Percentiles rank a stretch among this genome's conserved stretches.
phyloP scores from a whole-genome alignment of 2,113 vertebrate genomes.

The Beaufortia kweichowensis region DNA sequence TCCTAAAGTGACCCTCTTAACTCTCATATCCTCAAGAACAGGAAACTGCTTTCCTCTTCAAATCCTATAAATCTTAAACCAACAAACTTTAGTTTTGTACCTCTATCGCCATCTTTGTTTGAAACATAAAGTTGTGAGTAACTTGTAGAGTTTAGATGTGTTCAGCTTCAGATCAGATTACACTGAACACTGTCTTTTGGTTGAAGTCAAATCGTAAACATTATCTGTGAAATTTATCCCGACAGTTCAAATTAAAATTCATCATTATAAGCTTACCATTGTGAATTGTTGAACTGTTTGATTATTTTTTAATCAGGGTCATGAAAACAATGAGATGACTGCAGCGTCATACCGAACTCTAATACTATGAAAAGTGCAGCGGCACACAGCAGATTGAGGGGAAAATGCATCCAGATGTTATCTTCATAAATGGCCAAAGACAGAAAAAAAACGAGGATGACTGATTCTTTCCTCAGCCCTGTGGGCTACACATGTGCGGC shows the following conservation, averaged over 20 bases:
- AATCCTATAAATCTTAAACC: background rate
- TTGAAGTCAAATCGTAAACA: too few relatives aligned
- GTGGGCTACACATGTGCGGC: conserved; percentile 67
- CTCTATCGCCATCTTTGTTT: too few relatives aligned
- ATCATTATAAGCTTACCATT: too few relatives aligned
- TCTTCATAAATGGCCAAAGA: conserved; percentile 52
- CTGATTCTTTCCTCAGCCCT: conserved; percentile 32
- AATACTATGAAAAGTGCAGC: conserved; percentile 57
- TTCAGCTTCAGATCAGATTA: too few relatives aligned
- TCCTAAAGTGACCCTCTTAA: background rate
- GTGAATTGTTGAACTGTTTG: too few relatives aligned
- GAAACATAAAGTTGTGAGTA: too few relatives aligned
- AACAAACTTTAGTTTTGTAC: too few relatives aligned
- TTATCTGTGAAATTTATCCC: too few relatives aligned
- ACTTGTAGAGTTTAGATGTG: too few relatives aligned
- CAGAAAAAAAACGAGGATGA: background rate
- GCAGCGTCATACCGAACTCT: conserved; percentile 25
- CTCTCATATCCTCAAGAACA: background rate
- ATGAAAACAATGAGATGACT: conserved; percentile 42
- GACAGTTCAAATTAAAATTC: too few relatives aligned
- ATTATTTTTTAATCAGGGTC: background rate
- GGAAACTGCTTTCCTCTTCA: conserved; percentile 40
- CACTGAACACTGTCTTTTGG: too few relatives aligned
- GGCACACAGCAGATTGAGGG: conserved; percentile 61
- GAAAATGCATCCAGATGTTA: conserved; percentile 78